phyloP scores from a whole-genome alignment of 2,888 invertebrate species.

The Torymus tubicola region DNA sequence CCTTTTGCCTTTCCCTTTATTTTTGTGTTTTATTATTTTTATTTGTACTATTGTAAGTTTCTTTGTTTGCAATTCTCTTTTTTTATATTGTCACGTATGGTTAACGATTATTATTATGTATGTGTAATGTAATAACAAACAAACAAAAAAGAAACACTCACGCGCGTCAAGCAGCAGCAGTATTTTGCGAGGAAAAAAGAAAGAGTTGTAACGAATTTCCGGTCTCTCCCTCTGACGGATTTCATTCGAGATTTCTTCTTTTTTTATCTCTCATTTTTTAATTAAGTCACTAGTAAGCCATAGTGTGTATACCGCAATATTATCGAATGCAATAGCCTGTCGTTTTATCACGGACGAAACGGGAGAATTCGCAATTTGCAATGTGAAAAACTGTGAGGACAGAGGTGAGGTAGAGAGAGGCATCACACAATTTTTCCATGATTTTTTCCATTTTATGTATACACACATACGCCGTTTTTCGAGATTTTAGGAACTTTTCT shows the following conservation, averaged over 20 bases:
- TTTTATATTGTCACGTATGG: conserved; percentile 49
- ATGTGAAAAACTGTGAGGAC: conserved; percentile 31
- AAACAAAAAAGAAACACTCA: conserved; percentile 23
- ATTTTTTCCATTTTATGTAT: conserved; percentile 52
- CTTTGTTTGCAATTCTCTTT: conserved; percentile 51
- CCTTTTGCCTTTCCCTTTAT: conserved; percentile 18
- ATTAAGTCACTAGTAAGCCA: conserved; percentile 71
- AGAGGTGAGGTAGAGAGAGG: conserved; percentile 40
- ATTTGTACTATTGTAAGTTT: conserved; percentile 49
- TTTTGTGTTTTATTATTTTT: conserved; percentile 43
- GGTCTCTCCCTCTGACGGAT: conserved; percentile 56
- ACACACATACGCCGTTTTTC: conserved; percentile 5
- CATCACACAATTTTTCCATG: conserved; percentile 35
- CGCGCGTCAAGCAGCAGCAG: conserved; percentile 45
- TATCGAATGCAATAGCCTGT: conserved; percentile 71
- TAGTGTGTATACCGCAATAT: conserved; percentile 70
- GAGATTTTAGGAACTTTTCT: conserved; percentile 28
- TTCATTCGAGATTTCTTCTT: conserved; percentile 43
- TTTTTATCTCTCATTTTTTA: conserved; percentile 51
- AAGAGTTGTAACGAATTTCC: conserved; percentile 48
- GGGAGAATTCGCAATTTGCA: conserved; percentile 49
- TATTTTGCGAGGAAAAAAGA: conserved; percentile 45
- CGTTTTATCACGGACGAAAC: conserved; percentile 50
- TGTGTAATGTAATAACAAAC: conserved; percentile 47
- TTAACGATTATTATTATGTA: conserved; percentile 36